Percentiles rank a stretch among this genome's conserved stretches.
Evolutionary conservation across 2,888 invertebrate genomes (phyloP).

Genomic region (Cantharis rufa): DNA sequence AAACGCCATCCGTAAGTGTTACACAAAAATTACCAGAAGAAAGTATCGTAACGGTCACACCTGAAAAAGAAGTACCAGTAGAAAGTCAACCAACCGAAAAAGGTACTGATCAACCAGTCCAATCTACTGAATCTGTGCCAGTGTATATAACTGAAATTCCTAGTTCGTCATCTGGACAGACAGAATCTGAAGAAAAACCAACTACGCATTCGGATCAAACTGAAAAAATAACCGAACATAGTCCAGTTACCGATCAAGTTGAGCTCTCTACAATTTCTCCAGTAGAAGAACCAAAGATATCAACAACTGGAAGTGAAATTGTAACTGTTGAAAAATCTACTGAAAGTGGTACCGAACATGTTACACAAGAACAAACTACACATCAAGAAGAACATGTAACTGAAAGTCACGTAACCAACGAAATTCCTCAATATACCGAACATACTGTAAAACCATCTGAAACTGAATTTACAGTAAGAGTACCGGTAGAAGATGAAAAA

Average conservation of each 20-base stretch:
- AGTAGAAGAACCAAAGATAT: neutral
- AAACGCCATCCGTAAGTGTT: neutral
- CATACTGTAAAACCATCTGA: slow-evolving; percentile 3
- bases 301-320: neutral
- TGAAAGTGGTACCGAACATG: neutral
- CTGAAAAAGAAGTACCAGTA: neutral
- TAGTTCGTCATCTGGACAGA: neutral
- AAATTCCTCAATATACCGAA: neutral
- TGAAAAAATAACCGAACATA: slow-evolving; percentile 15
- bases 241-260: slow-evolving; percentile 3
- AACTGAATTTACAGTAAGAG: slow-evolving; percentile 7
- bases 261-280: neutral
- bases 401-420: neutral
- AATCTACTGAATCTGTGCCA: slow-evolving; percentile 7
- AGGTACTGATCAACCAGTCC: neutral
- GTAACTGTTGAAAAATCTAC: neutral
- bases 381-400: neutral
- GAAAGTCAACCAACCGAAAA: slow-evolving; percentile 9
- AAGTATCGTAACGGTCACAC: neutral
- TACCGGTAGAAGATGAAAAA: slow-evolving; percentile 2
- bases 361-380: neutral
- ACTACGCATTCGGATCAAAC: slow-evolving; percentile 4
- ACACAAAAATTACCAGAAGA: slow-evolving; percentile 1
- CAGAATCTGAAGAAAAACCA: slow-evolving; percentile 8
- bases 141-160: slow-evolving; percentile 6